Percentiles rank a stretch among this genome's conserved stretches.
Conservation (phyloP, 2,888 invertebrate genomes). For the Lissocephala sabroskyi region DNA sequence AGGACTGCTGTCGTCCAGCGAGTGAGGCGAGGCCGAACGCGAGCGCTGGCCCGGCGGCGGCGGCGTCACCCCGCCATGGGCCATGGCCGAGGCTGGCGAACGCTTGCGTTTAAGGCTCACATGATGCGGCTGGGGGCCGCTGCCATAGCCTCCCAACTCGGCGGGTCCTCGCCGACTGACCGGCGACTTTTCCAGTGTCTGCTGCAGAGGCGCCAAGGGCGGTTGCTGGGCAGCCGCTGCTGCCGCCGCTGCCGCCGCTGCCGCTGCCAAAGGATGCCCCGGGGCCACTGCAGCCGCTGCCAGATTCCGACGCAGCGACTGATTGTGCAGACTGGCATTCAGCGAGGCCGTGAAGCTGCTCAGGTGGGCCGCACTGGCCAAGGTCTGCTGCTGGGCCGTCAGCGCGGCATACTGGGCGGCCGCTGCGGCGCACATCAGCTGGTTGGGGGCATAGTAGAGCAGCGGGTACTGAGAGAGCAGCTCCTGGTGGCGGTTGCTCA, state of each 20-base stretch:
- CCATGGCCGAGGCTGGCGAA: slow-evolving; percentile 37
- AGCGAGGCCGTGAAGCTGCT: slow-evolving; percentile 69
- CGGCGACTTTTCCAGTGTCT: slow-evolving; percentile 54
- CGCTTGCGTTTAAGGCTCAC: slow-evolving; percentile 56
- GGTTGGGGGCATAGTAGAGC: slow-evolving; percentile 80
- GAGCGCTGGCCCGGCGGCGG: slow-evolving; percentile 27
- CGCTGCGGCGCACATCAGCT: slow-evolving; percentile 77
- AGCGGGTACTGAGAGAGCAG: slow-evolving; percentile 85
- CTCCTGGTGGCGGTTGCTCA: slow-evolving; percentile 77
- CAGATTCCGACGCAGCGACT: slow-evolving; percentile 68
- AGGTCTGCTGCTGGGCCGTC: slow-evolving; percentile 68
- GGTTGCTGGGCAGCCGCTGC: slow-evolving; percentile 55
- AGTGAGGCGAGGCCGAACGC: slow-evolving; percentile 59
- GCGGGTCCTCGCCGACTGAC: slow-evolving; percentile 23
- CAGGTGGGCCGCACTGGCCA: slow-evolving; percentile 65
- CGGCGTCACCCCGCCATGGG: slow-evolving; percentile 26
- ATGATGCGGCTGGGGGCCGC: slow-evolving; percentile 17
- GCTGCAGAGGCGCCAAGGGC: slow-evolving; percentile 26
- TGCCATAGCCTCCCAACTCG: neutral
- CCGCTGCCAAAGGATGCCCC: slow-evolving; percentile 69
- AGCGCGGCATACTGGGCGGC: slow-evolving; percentile 73
- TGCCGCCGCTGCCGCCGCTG: slow-evolving; percentile 65
- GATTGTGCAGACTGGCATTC: slow-evolving; percentile 62
- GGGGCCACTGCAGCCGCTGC: slow-evolving; percentile 32
- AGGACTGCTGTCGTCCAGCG: slow-evolving; percentile 70